These are phyloP conservation scores for Sitobion miscanthi DNA, from an alignment of 1,140 invertebrate species.

Conservation along the genomic window DNA sequence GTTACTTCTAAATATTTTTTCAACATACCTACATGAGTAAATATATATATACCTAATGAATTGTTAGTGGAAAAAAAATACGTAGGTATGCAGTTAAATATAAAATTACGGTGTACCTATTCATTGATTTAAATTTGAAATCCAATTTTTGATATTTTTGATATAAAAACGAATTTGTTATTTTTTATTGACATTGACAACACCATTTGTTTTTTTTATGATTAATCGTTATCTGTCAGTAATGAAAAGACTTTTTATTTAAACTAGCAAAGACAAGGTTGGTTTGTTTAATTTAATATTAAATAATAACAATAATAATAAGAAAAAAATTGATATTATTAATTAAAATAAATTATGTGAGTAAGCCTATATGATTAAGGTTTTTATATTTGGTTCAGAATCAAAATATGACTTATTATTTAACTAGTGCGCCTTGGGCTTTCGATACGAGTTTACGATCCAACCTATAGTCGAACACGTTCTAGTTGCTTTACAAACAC, in stretches of 20 bases:
- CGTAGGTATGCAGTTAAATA: not conserved
- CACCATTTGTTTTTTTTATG: not conserved
- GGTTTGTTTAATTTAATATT: not conserved
- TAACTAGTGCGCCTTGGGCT: not conserved
- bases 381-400: not conserved
- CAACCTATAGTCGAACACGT: not conserved
- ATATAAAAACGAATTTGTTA: not conserved
- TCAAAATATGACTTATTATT: not conserved
- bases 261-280: not conserved
- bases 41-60: not conserved
- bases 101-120: not conserved
- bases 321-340: not conserved
- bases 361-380: not conserved
- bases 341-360: not conserved
- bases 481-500: not conserved
- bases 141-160: not conserved
- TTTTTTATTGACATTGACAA: not conserved
- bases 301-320: not conserved
- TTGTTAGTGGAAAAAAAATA: not conserved
- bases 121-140: not conserved
- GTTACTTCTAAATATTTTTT: not conserved
- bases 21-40: not conserved
- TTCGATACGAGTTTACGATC: not conserved
- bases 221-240: not conserved
- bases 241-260: not conserved